phyloP scores from a whole-genome alignment of 2,888 invertebrate species.

The Didymodactylos carnosus region DNA sequence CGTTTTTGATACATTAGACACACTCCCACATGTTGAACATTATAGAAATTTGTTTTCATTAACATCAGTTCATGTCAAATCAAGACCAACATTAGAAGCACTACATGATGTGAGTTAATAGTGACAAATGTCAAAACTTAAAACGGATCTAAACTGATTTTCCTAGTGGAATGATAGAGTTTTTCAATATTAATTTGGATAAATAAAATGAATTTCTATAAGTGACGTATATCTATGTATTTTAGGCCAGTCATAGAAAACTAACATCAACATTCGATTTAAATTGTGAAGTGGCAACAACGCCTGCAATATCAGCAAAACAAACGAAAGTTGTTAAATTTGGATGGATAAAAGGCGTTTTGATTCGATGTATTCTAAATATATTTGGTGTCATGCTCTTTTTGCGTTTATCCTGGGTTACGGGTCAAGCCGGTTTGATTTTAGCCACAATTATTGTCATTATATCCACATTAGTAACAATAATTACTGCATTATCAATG shows the following conservation, averaged over 20 bases:
- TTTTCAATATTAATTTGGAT: too few species aligned
- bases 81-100: conserved; percentile 19
- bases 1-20: conserved; percentile 40
- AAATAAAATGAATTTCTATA: too few species aligned
- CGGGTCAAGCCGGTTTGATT: conserved; percentile 76
- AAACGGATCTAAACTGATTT: too few species aligned
- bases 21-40: conserved; percentile 58
- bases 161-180: too few species aligned
- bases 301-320: too few species aligned
- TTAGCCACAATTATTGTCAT: conserved; percentile 34
- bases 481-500: conserved; percentile 81
- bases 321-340: conserved; percentile 47
- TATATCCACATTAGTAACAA: conserved; percentile 39
- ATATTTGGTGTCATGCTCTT: conserved; percentile 99
- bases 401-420: conserved; percentile 85
- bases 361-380: conserved; percentile 80
- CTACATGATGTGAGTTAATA: too few species aligned
- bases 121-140: too few species aligned
- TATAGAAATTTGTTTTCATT: conserved; percentile 49
- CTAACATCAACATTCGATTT: background rate
- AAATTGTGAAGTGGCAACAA: background rate
- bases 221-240: too few species aligned
- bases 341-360: conserved; percentile 88
- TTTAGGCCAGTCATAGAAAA: too few species aligned
- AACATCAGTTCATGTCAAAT: conserved; percentile 20